Base-by-base conservation (phyloP, 1,140 invertebrate genomes). In the Elymnias hypermnestra region DNA sequence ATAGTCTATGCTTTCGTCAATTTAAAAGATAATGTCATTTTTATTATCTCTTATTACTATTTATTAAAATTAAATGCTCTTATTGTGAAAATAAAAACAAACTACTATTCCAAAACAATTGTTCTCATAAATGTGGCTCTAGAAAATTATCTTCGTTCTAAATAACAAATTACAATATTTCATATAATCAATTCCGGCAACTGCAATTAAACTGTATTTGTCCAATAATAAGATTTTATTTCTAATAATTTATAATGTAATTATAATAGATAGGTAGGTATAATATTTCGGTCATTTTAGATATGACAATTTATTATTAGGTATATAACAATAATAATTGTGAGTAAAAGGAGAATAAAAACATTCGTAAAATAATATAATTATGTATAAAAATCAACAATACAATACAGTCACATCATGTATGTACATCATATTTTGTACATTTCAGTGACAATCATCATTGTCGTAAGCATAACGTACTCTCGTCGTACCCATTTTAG, bases 181-280 rank as follows among this genome's bases (percentile, higher is more conserved):
- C n/a, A n/a, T 41, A 58, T 70, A 61, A 67, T 83, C 75, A 83
- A 83, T 83, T 83, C 75, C 78, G 60, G 53, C 66, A 57, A 66
- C 64, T 72, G 63, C 71, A 63, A 71, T 67, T 40, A 56, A 66
- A 64, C 46, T 57, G 28, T n/a, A n/a, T n/a, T 48, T 52, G 56
- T 56, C 50, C 60, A 49, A 55, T 55, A 22, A 47, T 51, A 57
- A 53, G 57, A 59, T 54, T 52, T 42, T 56, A 55, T 57, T 48
- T 55, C 57, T 57, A 55, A 54, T 65, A 64, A 61, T 53, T 61
- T 66, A 59, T 56, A 42, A 28, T 46, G 45, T 63, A 57, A 58
- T 52, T 55, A 55, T 59, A 67, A 19, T 33, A 2, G 5, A 12
- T 12, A 12, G 13, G 59, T 75, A 61, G 56, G 61, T 57, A 64